These are phyloP conservation scores for Macrotus californicus DNA, from an alignment of 2,113 vertebrate species.

Conservation along the genomic window DNA sequence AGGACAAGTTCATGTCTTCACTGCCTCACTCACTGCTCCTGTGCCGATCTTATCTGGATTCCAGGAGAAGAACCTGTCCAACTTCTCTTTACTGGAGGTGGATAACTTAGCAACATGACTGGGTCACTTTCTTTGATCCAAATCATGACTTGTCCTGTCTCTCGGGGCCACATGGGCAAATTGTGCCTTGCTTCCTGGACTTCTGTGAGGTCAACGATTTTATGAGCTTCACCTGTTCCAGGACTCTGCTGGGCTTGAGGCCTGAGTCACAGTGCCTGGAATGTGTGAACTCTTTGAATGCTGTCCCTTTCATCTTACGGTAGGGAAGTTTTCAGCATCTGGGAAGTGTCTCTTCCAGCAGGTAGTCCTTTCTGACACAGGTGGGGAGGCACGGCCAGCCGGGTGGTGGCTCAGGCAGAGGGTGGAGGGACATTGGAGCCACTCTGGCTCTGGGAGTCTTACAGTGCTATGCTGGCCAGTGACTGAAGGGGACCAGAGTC, in stretches of 20 bases:
- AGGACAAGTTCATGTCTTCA: not conserved
- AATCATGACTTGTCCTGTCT: not conserved
- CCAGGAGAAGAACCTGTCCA: not conserved
- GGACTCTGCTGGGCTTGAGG: not conserved
- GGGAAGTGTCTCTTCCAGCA: not conserved
- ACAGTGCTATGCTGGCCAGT: not conserved
- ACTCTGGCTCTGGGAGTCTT: not conserved
- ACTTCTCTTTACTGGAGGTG: not conserved
- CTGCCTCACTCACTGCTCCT: not conserved
- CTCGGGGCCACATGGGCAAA: not conserved
- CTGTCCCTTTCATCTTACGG: not conserved
- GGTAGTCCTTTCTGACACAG: not conserved
- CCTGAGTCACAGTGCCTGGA: conserved; percentile 12
- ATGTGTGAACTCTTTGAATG: not conserved
- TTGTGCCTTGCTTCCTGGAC: not conserved
- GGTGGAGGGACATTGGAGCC: not conserved
- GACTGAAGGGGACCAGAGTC: not conserved
- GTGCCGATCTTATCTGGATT: not conserved
- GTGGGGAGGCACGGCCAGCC: not conserved
- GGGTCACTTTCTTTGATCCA: not conserved
- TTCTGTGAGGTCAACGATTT: not conserved
- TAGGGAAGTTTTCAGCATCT: not conserved
- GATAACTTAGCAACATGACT: not conserved
- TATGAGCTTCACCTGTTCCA: conserved; percentile 23
- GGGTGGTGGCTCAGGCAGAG: not conserved